These are phyloP conservation scores for Ornithoptera alexandrae DNA, from an alignment of 2,888 invertebrate species.

Conservation along the genomic window DNA sequence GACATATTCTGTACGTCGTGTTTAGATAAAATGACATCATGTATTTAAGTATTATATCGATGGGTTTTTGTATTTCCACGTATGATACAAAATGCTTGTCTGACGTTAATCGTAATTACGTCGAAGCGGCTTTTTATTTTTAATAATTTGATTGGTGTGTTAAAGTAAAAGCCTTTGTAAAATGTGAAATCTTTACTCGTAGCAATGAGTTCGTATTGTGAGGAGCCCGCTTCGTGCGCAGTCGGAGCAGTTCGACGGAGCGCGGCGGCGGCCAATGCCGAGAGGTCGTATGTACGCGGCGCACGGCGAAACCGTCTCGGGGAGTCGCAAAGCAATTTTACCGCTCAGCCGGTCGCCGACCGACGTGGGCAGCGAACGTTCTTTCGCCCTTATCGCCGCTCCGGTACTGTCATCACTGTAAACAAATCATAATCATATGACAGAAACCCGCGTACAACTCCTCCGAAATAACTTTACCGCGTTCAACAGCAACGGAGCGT, in stretches of 20 bases:
- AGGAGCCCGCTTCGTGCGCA: constrained; percentile 44
- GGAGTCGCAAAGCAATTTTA: constrained; percentile 30
- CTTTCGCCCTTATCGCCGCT: constrained; percentile 24
- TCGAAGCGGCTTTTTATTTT: constrained; percentile 5
- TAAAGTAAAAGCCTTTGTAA: constrained; percentile 13
- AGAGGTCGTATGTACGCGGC: constrained; percentile 42
- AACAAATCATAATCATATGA: constrained; percentile 59
- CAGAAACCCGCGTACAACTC: constrained; percentile 54
- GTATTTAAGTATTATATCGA: background rate
- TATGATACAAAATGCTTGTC: background rate
- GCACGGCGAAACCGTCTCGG: constrained; percentile 46
- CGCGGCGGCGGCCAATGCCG: constrained; percentile 32
- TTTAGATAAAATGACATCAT: background rate
- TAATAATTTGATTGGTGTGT: constrained; percentile 5
- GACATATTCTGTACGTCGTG: background rate
- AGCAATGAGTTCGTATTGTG: constrained; percentile 32
- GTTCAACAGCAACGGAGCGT: constrained; percentile 44
- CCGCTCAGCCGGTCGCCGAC: constrained; percentile 43
- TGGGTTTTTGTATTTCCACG: background rate
- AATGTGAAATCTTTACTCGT: constrained; percentile 30
- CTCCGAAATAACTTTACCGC: constrained; percentile 53
- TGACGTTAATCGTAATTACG: background rate
- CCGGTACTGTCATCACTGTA: constrained; percentile 47
- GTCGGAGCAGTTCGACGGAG: constrained; percentile 49
- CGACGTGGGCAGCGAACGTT: constrained; percentile 35